Evolutionary conservation across 2,113 vertebrate genomes (phyloP).

Genomic region (Epinephelus cyanopodus): DNA sequence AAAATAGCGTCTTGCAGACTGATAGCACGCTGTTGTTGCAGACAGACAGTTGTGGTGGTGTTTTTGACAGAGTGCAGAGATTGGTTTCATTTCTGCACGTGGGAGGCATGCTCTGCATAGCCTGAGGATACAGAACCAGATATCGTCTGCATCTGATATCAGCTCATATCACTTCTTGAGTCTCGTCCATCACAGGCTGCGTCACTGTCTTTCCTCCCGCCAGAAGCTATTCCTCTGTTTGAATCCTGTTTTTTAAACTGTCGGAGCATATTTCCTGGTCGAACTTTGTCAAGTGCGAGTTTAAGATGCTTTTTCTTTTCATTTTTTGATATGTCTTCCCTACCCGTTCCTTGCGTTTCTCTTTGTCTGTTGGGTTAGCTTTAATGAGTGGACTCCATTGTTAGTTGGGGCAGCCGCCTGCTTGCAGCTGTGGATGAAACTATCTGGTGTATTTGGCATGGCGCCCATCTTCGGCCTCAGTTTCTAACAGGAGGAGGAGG

Average conservation of each 20-base stretch:
- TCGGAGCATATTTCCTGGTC: too few species aligned
- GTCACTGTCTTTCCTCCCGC: too few species aligned
- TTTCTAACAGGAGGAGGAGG: conserved; percentile 61
- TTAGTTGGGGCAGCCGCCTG: conserved; percentile 73
- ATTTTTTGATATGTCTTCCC: conserved; percentile 7
- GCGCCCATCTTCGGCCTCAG: conserved; percentile 59
- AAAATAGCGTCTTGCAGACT: neutral
- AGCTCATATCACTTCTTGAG: conserved; percentile 62
- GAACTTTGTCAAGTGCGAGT: too few species aligned
- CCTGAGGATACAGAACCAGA: conserved; percentile 49
- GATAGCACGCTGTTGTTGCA: conserved; percentile 32
- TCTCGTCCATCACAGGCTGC: conserved; percentile 45
- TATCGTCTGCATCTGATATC: conserved; percentile 66
- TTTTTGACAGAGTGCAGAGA: conserved; percentile 42
- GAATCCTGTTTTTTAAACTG: too few species aligned
- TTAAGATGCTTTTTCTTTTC: neutral
- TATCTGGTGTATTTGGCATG: conserved; percentile 80
- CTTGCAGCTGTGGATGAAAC: conserved; percentile 85
- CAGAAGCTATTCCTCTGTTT: too few species aligned
- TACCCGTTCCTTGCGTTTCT: conserved; percentile 32
- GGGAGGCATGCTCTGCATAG: conserved; percentile 60
- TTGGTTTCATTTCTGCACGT: conserved; percentile 64
- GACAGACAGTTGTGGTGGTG: conserved; percentile 31
- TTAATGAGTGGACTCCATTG: conserved; percentile 83
- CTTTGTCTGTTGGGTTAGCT: conserved; percentile 61